Evolutionary conservation across 1,140 invertebrate species (phyloP).

Genomic region (Trinorchestia longiramus): DNA sequence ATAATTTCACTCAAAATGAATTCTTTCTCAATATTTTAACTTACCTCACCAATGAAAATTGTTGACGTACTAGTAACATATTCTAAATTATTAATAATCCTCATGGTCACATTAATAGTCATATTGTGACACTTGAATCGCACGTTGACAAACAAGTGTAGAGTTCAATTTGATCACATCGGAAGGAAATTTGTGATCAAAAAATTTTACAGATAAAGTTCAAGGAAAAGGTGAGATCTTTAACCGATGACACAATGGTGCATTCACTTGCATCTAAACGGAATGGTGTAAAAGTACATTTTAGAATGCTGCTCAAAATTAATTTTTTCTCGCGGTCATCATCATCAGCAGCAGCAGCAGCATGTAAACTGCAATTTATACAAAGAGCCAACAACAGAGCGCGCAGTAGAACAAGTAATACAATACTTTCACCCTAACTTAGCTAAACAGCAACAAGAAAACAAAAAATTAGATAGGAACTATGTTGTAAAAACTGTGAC

Average conservation of each 20-base stretch:
- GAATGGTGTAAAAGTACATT: background rate
- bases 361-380: background rate
- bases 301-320: background rate
- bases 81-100: no score
- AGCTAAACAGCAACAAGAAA: slow-evolving; percentile 8
- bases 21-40: no score
- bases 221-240: background rate
- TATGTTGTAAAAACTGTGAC: background rate
- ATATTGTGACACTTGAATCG: no score
- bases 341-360: background rate
- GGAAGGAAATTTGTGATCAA: background rate
- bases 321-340: background rate
- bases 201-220: background rate
- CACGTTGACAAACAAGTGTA: no score
- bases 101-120: no score
- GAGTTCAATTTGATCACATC: background rate
- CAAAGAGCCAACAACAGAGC: background rate
- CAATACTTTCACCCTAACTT: background rate
- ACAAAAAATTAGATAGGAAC: slow-evolving; percentile 25
- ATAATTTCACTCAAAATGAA: no score
- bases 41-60: no score
- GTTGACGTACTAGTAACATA: no score
- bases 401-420: no score
- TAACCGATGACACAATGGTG: background rate
- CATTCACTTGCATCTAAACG: background rate